phyloP scores from a whole-genome alignment of 2,113 vertebrate species.

The Melanostigma gelatinosum region DNA sequence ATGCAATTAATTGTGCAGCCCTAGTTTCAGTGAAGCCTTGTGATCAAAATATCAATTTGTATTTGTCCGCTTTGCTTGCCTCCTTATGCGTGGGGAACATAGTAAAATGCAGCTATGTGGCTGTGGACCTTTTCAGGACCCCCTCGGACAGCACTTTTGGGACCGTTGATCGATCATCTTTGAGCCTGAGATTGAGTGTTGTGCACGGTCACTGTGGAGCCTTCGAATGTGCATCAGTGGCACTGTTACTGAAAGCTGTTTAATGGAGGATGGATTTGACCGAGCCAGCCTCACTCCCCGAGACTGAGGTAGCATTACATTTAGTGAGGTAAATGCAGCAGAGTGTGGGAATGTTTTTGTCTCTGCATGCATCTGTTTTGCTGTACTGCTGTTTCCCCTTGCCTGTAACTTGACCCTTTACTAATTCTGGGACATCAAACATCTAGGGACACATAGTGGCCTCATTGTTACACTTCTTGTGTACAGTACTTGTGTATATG shows the following conservation, averaged over 20 bases:
- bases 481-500: not conserved
- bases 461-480: not conserved
- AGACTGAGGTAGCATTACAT: constrained; percentile 1
- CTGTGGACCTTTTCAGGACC: not conserved
- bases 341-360: not conserved
- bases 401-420: constrained; percentile 17
- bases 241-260: constrained; percentile 17
- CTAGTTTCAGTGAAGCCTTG: no score
- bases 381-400: not conserved
- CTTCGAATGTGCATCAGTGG: not conserved
- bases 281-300: not conserved
- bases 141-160: not conserved
- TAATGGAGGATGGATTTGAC: constrained; percentile 7
- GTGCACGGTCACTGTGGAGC: constrained; percentile 16
- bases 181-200: constrained; percentile 30
- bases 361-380: not conserved
- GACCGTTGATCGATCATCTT: constrained; percentile 11
- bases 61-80: not conserved
- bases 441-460: constrained; percentile 1
- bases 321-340: constrained; percentile 18
- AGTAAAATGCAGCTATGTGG: not conserved
- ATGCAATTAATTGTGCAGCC: not conserved
- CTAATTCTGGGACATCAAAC: constrained; percentile 5
- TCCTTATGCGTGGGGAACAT: not conserved
- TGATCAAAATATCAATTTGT: not conserved